Evolutionary conservation across 2,797 vertebrate genomes (phyloP), one percentile per base, ranked within the genome.

Genomic region (Meriones psammophilus): DNA sequence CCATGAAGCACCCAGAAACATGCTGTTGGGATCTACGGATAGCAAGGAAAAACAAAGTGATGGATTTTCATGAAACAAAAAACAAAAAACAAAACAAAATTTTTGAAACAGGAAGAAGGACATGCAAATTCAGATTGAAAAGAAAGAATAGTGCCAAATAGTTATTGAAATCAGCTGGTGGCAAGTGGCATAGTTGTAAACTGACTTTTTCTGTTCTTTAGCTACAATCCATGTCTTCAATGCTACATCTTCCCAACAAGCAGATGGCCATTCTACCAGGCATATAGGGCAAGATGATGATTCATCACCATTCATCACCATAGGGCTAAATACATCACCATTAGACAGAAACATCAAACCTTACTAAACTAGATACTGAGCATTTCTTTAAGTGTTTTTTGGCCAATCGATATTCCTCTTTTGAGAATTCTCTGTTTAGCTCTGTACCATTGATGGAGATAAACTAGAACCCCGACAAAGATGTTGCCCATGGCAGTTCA

Each of bases 111-210:
- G 10, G n/a, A 60, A 92, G 62, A 91, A 92, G 39, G 36, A 18
- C 39, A 58, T 68, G 13, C 24, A 79, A 96, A 96, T 81, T 46
- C 62, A 91, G 78, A 94, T 54, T 86, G 58, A 69, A 89, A 64
- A 88, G 33, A 68, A 58, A 73, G 4, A 91, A 80, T 56, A 58
- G 39, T 30, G 28, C 22, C 66, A 39, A 83, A 86, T 84, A 89
- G 58, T 88, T 83, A 86, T 4, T 83, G 71, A 94, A 56, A 15
- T 62, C 50, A 62, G 13, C 0, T 79, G 30, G 42, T 46, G 92
- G 39, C 33, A 78, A 60, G 28, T 60, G 39, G 84, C 85, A 94
- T 33, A 89, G 42, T 50, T 50, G 22, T 1, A 18, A 73, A 69
- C 56, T 54, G 20, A 3, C 33, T 92, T 81, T 64, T 92, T 92